Percentiles rank a stretch among this genome's conserved stretches.
Conservation (phyloP, 2,113 vertebrate genomes). For the Emberiza fucata region DNA sequence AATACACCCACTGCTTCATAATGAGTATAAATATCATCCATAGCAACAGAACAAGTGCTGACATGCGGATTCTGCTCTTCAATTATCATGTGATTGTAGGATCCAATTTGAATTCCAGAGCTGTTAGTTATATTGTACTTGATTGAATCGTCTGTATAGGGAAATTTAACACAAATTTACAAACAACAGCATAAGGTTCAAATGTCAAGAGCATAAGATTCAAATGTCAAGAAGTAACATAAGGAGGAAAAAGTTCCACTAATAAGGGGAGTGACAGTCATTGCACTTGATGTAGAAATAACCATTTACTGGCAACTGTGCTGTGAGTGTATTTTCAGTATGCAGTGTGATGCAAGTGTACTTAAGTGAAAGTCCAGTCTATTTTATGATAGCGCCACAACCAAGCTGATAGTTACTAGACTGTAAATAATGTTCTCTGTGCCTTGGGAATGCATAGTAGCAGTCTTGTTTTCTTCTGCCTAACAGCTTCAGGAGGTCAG, state of each 20-base stretch:
- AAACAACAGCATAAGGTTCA: not conserved
- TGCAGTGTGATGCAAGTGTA: not conserved
- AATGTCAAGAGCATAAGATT: not conserved
- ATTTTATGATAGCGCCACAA: not conserved
- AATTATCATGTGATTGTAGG: conserved; percentile 69
- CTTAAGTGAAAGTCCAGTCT: not conserved
- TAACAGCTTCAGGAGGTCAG: not conserved
- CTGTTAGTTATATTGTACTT: conserved; percentile 62
- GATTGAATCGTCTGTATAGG: conserved; percentile 36
- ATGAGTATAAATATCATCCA: not conserved
- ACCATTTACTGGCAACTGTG: not conserved
- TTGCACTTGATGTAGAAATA: not conserved
- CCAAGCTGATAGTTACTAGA: not conserved
- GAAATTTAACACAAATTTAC: not conserved
- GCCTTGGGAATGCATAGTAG: not conserved
- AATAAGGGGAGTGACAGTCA: not conserved
- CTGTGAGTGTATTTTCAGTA: not conserved
- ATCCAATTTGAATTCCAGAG: conserved; percentile 74
- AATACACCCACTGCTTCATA: conserved; percentile 44
- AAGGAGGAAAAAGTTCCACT: not conserved
- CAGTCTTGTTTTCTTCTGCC: not conserved
- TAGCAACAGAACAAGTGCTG: not conserved
- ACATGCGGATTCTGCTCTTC: not conserved
- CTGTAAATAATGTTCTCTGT: not conserved
- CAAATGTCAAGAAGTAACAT: not conserved